phyloP scores from a whole-genome alignment of 2,888 invertebrate genomes.

The Cecidostiba fungosa region DNA sequence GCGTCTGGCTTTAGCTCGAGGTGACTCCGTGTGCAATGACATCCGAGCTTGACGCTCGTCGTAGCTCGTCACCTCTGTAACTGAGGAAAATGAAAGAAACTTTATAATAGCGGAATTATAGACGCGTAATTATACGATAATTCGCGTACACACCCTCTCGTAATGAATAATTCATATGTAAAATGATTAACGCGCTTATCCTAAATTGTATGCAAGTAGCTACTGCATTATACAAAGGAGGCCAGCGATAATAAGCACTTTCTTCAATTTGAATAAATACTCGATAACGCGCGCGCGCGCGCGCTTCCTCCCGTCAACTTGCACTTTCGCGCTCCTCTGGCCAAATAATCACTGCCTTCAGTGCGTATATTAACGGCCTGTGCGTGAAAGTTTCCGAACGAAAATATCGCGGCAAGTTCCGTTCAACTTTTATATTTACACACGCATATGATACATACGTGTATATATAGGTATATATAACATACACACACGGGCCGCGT shows the following conservation, averaged over 20 bases:
- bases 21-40: slow-evolving; percentile 71
- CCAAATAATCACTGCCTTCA: background rate
- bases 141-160: no score
- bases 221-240: background rate
- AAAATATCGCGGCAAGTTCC: slow-evolving; percentile 1
- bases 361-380: background rate
- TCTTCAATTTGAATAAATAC: slow-evolving; percentile 12
- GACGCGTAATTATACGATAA: no score
- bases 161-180: background rate
- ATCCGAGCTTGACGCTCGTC: slow-evolving; percentile 72
- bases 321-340: background rate
- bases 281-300: no score
- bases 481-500: slow-evolving; percentile 7
- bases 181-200: background rate
- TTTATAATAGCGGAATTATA: no score
- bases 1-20: slow-evolving; percentile 73
- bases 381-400: background rate
- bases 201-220: background rate
- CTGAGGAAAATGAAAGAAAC: background rate
- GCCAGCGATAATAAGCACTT: background rate
- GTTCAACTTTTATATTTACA: background rate
- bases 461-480: background rate
- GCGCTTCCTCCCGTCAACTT: background rate
- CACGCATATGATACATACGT: background rate
- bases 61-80: slow-evolving; percentile 55